Conservation (phyloP, 2,113 vertebrate genomes). For the Dipodomys spectabilis region DNA sequence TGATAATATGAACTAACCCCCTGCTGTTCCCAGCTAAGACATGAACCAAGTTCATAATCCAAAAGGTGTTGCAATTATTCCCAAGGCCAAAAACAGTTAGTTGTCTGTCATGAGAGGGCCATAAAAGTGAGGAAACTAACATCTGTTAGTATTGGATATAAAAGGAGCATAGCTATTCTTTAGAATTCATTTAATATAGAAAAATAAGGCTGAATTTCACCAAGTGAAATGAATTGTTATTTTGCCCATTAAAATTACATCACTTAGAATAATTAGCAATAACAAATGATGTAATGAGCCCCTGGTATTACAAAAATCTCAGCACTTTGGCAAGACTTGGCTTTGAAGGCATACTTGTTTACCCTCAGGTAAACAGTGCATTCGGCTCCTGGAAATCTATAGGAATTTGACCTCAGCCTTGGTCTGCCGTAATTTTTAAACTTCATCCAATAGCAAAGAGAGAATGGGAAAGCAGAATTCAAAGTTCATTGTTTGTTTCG, state of each 20-base stretch:
- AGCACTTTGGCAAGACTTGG: slow-evolving; percentile 39
- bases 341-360: slow-evolving; percentile 59
- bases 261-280: slow-evolving; percentile 74
- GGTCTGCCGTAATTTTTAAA: slow-evolving; percentile 53
- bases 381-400: slow-evolving; percentile 60
- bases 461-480: slow-evolving; percentile 63
- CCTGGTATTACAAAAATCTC: slow-evolving; percentile 66
- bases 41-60: slow-evolving; percentile 74
- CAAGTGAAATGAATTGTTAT: slow-evolving; percentile 65
- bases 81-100: slow-evolving; percentile 76
- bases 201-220: slow-evolving; percentile 77
- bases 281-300: slow-evolving; percentile 55
- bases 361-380: slow-evolving; percentile 66
- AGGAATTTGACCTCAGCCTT: slow-evolving; percentile 56
- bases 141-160: slow-evolving; percentile 74
- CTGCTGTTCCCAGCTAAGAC: slow-evolving; percentile 64
- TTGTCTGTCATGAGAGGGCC: slow-evolving; percentile 75
- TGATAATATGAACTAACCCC: slow-evolving; percentile 73
- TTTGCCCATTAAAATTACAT: slow-evolving; percentile 71
- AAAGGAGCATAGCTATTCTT: slow-evolving; percentile 69
- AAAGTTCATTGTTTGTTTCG: slow-evolving; percentile 71
- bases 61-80: slow-evolving; percentile 77
- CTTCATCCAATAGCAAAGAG: slow-evolving; percentile 1
- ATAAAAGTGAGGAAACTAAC: slow-evolving; percentile 71
- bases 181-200: slow-evolving; percentile 70